Conservation (phyloP, 2,888 invertebrate species). For the Rhabditoides inermis region DNA sequence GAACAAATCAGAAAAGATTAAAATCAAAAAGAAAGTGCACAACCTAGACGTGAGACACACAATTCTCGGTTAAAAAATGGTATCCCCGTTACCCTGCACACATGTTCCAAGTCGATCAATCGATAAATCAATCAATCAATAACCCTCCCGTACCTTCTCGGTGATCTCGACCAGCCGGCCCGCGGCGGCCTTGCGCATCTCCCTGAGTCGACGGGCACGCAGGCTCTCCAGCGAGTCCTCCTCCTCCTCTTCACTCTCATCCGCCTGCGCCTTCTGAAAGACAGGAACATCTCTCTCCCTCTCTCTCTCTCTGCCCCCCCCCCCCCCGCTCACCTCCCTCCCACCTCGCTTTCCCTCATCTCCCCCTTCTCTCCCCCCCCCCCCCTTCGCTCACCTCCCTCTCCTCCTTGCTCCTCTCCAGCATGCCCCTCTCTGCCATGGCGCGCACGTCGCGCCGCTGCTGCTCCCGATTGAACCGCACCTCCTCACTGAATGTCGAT, state of each 20-base stretch:
- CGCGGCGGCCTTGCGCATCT: conserved; percentile 25
- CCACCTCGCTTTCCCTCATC: conserved; percentile 19
- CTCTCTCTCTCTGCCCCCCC: conserved; percentile 13
- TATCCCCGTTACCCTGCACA: too few relatives aligned
- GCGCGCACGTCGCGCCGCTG: conserved; percentile 13
- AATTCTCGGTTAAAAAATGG: too few relatives aligned
- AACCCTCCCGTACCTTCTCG: conserved; percentile 31
- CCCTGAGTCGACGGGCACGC: conserved; percentile 26
- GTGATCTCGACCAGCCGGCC: conserved; percentile 37
- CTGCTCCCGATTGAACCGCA: conserved; percentile 6
- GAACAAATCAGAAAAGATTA: not conserved
- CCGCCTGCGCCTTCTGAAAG: conserved; percentile 9
- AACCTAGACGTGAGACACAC: too few relatives aligned
- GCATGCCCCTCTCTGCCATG: conserved; percentile 23
- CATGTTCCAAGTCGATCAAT: too few relatives aligned
- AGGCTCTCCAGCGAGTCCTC: conserved; percentile 33
- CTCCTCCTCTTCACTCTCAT: conserved; percentile 18
- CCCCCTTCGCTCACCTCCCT: conserved; percentile 18
- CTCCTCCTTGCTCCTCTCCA: conserved; percentile 21
- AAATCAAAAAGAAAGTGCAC: too few relatives aligned
- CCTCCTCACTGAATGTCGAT: not conserved
- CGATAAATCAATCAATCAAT: too few relatives aligned
- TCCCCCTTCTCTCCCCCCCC: conserved; percentile 11
- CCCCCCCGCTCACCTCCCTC: conserved; percentile 19
- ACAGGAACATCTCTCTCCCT: not conserved